Evolutionary conservation across 1,140 invertebrate species (phyloP), one percentile per base, ranked within the genome.

Genomic region (Drosophila auraria): DNA sequence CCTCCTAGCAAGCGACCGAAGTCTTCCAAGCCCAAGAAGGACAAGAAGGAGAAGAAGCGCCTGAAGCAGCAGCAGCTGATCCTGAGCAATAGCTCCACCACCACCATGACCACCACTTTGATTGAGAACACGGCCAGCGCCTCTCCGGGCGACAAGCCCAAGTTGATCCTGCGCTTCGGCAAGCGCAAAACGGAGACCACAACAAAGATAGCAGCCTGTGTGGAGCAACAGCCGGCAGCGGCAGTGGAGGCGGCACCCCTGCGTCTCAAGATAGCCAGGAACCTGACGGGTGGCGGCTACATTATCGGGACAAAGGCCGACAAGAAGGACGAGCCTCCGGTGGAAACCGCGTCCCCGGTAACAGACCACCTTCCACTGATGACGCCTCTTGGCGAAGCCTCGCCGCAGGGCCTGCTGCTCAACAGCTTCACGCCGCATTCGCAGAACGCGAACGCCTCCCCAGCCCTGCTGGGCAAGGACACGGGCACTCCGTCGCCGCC

Each of bases 191-290:
- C 78, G 25, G 76, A 73, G 93, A 94, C 78, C 86, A 64, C 69
- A 93, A 53, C 94, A 3, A 83, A 64, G 17, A 40, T 61, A 1
- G 50, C 49, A 1, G 54, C 49, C 6, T 36, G 66, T 14, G 12
- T 61, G 38, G 71, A 75, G n/a, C 63, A 54, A 42, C 66, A 38
- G 11, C 69, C 36, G 9, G n/a, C 11, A 4, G 9, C 51, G 12
- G 36, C 12, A 0, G 36, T 70, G 53, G 86, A 71, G 47, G 97
- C 97, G 1, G 84, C 86, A 47, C 97, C 97, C 1, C 97, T 98
- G 64, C 95, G 96, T 59, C 95, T 98, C 94, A 98, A 97, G 95
- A 93, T 97, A 61, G 95, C 96, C 1, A 94, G 97, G 42, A 96
- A 96, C 78, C 95, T 96, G 23, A 95, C 97, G 75, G 97, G 97